Conservation (phyloP, 1,140 invertebrate species). For the Heliconius himera region DNA sequence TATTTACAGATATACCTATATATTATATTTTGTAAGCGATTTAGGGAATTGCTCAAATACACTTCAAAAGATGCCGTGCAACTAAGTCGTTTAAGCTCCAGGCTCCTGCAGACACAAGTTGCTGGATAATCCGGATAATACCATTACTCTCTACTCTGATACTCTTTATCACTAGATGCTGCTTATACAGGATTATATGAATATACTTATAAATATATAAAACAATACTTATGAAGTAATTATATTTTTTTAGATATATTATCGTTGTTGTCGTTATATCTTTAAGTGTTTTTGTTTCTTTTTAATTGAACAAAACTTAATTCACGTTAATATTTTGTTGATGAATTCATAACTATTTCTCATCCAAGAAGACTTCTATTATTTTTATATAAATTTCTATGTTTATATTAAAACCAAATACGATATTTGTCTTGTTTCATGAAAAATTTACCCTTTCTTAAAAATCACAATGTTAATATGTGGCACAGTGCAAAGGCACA, state of each 20-base stretch:
- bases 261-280: too few relatives aligned
- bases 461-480: background rate
- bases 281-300: too few relatives aligned
- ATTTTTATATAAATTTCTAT: too few relatives aligned
- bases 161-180: constrained; percentile 47
- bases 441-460: background rate
- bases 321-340: too few relatives aligned
- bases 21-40: background rate
- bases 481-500: background rate
- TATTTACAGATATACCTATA: too few relatives aligned
- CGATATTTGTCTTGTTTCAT: background rate
- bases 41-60: constrained; percentile 10
- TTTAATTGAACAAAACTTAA: too few relatives aligned
- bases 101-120: constrained; percentile 45
- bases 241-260: too few relatives aligned
- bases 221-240: background rate
- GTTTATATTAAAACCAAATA: too few relatives aligned
- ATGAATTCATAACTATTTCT: too few relatives aligned
- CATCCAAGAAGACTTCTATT: too few relatives aligned
- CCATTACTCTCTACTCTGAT: constrained; percentile 52
- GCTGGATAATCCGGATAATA: constrained; percentile 56
- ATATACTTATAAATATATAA: constrained; percentile 4
- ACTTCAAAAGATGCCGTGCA: constrained; percentile 22
- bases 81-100: constrained; percentile 34
- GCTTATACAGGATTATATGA: constrained; percentile 16